Conservation (phyloP, 2,888 invertebrate species). For the Onchidella celtica region DNA sequence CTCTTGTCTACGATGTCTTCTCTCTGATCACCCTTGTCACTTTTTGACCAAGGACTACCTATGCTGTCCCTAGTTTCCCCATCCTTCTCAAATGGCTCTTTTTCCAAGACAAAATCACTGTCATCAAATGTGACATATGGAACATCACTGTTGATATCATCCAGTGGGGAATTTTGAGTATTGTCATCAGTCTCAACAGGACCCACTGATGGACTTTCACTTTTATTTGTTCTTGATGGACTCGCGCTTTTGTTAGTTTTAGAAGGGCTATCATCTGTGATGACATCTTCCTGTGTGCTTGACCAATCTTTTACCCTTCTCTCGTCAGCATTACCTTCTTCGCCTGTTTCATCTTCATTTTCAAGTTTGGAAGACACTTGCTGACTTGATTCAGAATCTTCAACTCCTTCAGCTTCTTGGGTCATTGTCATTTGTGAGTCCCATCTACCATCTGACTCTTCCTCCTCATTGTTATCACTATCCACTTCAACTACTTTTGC, state of each 20-base stretch:
- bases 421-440: slow-evolving; percentile 10
- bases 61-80: not conserved
- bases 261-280: not conserved
- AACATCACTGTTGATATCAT: slow-evolving; percentile 38
- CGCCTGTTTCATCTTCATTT: not conserved
- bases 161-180: slow-evolving; percentile 22
- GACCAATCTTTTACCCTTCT: too few relatives aligned
- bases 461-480: not conserved
- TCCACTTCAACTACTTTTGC: not conserved
- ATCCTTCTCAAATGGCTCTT: slow-evolving; percentile 27
- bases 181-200: slow-evolving; percentile 42
- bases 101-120: slow-evolving; percentile 49
- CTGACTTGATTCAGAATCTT: not conserved
- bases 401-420: not conserved
- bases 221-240: not conserved
- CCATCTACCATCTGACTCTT: slow-evolving; percentile 24
- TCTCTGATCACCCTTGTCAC: not conserved
- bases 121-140: slow-evolving; percentile 47
- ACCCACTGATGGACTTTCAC: slow-evolving; percentile 13
- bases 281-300: not conserved
- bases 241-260: not conserved
- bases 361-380: not conserved
- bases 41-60: not conserved
- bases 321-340: not conserved
- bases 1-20: not conserved